Conservation (phyloP, 1,140 invertebrate species). For the Hyphantria cunea region DNA sequence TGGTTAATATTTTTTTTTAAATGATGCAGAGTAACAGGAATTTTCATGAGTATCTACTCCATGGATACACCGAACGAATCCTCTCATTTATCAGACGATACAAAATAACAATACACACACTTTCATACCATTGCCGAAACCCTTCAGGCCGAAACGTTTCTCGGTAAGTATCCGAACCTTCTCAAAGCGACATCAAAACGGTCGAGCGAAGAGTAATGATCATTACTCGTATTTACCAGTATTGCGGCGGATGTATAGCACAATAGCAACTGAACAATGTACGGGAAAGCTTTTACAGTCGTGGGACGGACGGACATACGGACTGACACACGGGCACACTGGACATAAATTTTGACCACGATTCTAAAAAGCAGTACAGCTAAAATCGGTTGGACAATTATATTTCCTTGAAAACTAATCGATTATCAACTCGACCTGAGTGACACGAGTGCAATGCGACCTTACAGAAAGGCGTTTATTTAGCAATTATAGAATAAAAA, state of each 20-base stretch:
- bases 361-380: too few relatives aligned
- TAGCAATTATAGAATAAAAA: too few relatives aligned
- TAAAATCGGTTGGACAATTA: too few relatives aligned
- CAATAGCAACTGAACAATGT: neutral
- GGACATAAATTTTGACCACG: neutral
- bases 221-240: neutral
- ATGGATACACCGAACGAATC: too few relatives aligned
- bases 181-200: neutral
- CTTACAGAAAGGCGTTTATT: too few relatives aligned
- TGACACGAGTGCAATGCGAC: too few relatives aligned
- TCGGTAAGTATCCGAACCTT: neutral
- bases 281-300: conserved; percentile 1
- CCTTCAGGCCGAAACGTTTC: neutral
- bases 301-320: neutral
- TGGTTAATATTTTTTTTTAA: too few relatives aligned
- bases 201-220: neutral
- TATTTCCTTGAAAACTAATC: too few relatives aligned
- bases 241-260: neutral
- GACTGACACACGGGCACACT: neutral
- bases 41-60: too few relatives aligned
- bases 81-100: too few relatives aligned
- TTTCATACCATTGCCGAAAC: neutral
- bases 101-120: neutral
- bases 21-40: too few relatives aligned
- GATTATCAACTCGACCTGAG: too few relatives aligned